Evolutionary conservation across 2,113 vertebrate species (phyloP).

Genomic region (Dascyllus trimaculatus): DNA sequence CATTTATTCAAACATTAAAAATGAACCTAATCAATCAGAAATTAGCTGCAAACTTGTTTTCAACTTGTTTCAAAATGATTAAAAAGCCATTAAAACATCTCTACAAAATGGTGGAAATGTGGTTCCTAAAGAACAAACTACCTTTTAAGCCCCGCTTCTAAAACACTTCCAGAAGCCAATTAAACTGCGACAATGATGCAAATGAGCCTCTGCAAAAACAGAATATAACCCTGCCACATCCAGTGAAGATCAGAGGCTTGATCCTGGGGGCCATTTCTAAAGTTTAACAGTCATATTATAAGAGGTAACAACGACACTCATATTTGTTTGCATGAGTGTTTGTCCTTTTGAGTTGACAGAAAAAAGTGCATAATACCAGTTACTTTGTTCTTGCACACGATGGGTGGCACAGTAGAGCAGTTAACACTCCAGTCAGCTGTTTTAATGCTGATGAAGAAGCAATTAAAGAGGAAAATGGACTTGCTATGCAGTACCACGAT

Average conservation of each 20-base stretch:
- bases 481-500: constrained; percentile 32
- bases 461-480: constrained; percentile 53
- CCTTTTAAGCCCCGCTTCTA: background rate
- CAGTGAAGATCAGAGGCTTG: background rate
- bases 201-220: background rate
- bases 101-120: background rate
- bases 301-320: background rate
- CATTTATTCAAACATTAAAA: no score
- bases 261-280: background rate
- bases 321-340: background rate
- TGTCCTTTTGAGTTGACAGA: background rate
- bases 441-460: constrained; percentile 60
- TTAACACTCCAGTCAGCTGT: constrained; percentile 22
- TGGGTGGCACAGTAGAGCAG: constrained; percentile 23
- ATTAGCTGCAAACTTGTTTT: no score
- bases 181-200: background rate
- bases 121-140: background rate
- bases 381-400: constrained; percentile 6
- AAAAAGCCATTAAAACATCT: background rate
- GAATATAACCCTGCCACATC: background rate
- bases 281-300: background rate
- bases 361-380: background rate
- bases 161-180: background rate
- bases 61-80: no score
- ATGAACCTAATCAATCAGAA: no score